phyloP scores from a whole-genome alignment of 2,888 invertebrate genomes.

The Apotomis turbidana region DNA sequence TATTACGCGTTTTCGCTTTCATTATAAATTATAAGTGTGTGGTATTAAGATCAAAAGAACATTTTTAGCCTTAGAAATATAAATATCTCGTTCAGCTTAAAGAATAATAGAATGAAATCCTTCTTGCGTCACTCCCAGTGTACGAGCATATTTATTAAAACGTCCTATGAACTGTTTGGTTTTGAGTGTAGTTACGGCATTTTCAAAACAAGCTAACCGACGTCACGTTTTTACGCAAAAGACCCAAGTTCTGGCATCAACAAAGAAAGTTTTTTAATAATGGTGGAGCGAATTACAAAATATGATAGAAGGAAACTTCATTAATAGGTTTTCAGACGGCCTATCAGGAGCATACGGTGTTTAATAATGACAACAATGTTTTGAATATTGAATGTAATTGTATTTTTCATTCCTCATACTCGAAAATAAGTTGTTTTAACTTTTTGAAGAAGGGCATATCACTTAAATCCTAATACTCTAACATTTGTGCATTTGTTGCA shows the following conservation, averaged over 20 bases:
- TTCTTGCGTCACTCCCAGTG: conserved; percentile 12
- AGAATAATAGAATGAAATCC: conserved; percentile 25
- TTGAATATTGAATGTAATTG: no score
- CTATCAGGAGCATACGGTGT: background rate
- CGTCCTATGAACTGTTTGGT: background rate
- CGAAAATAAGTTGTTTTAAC: no score
- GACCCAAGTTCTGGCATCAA: conserved; percentile 14
- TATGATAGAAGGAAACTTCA: conserved; percentile 24
- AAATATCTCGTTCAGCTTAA: conserved; percentile 11
- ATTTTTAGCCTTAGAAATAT: conserved; percentile 11
- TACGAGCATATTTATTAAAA: background rate
- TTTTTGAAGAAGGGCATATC: no score
- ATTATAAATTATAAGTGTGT: conserved; percentile 21
- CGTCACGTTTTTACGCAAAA: conserved; percentile 19
- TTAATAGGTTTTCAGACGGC: conserved; percentile 4
- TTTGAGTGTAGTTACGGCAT: background rate
- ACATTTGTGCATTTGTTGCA: no score
- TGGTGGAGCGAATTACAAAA: conserved; percentile 26
- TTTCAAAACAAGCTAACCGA: background rate
- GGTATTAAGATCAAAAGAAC: conserved; percentile 31
- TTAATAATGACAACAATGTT: no score
- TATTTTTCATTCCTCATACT: no score
- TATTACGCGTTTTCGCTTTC: conserved; percentile 12
- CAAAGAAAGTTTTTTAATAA: conserved; percentile 34
- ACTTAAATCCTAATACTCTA: no score